Base-by-base conservation (phyloP, 2,113 vertebrate genomes). In the Ictalurus furcatus region DNA sequence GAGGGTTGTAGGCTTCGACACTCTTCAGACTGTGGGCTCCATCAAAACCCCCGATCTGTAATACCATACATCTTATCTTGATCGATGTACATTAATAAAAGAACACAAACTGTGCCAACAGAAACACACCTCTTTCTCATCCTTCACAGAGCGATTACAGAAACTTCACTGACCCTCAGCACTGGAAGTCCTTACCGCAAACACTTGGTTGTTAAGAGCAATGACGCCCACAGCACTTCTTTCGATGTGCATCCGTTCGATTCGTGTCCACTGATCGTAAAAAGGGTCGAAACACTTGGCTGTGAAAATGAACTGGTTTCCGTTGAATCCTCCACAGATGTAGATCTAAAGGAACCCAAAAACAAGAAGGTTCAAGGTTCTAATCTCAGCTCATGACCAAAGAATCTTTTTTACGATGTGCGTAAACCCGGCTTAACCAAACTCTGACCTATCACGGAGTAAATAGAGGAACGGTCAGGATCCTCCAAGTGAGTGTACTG, bases 41-140 rank as follows among this genome's bases (percentile, higher is more conserved):
- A 44, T 44, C 44, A 6, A 44, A 44, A 44, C 44, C 44, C 44
- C 44, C 44, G 44, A 44, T 44, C 44, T 44, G 44, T 44, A 44
- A 44, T 6, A 44, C 97, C 98, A 99, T 6, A 40, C 8, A 6
- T 40, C 8, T 73, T 37, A 7, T 25, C 34, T 74, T 17, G 52
- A 54, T 13, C 2, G 12, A 19, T 61, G 4, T 61, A 6, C 21
- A 61, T 19, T 19, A 61, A 61, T 61, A 61, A 61, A 21, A 6
- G 3, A 23, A 21, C 59, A 67, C 17, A 11, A 65, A 65, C 7
- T 1, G 9, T 28, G 8, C 63, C 12, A 65, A 65, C 4, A 34
- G 44, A 44, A 34, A 71, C 6, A 71, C 8, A 2, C 16, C 30
- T 30, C 13, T 16, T 6, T 61, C 59, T 9, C 19, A 21, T 21